Conservation (phyloP, 2,797 vertebrate genomes). For the Melanotaenia maccullochi region DNA sequence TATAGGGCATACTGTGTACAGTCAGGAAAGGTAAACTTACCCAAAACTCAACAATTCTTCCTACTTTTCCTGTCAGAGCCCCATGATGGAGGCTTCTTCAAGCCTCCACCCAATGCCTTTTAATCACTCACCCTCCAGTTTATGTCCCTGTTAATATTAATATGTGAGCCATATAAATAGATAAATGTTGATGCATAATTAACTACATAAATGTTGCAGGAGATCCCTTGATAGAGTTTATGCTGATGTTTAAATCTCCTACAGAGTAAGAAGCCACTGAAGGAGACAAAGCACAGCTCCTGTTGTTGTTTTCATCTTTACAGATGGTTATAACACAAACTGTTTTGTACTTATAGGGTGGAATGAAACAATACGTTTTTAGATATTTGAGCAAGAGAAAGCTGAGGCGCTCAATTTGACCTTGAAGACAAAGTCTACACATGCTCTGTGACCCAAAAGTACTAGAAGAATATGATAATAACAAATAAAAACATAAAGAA, state of each 20-base stretch:
- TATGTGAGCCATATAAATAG: background rate
- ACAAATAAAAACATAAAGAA: background rate
- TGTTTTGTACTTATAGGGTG: no score
- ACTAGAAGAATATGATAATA: background rate
- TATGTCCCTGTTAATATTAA: background rate
- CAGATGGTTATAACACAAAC: no score
- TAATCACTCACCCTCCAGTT: background rate
- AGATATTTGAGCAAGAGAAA: background rate
- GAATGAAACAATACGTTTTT: background rate
- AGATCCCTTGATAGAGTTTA: background rate
- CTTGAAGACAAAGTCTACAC: background rate
- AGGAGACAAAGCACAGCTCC: background rate
- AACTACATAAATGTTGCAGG: background rate
- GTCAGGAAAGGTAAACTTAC: no score
- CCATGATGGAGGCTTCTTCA: background rate
- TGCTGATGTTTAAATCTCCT: background rate
- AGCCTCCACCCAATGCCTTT: background rate
- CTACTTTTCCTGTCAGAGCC: background rate
- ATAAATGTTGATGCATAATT: slow-evolving; percentile 4
- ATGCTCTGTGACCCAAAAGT: background rate
- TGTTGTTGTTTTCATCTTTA: background rate
- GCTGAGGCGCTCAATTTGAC: background rate
- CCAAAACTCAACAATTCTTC: no score
- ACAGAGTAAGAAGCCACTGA: background rate
- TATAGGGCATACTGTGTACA: no score